Evolutionary conservation across 1,140 invertebrate genomes (phyloP), one percentile per base, ranked within the genome.

Genomic region (Trypoxylus dichotomus): DNA sequence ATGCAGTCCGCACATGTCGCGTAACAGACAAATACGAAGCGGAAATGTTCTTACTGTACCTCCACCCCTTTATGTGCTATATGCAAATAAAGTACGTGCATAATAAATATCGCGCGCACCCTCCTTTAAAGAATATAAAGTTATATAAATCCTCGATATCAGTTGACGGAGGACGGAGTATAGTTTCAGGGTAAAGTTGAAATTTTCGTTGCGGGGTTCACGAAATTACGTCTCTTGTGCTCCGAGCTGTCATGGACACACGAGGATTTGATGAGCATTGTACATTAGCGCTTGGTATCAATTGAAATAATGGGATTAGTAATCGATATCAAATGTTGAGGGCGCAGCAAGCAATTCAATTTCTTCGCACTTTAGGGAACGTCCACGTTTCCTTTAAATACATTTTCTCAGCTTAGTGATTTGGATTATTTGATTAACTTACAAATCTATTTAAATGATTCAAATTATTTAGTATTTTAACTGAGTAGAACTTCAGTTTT

Each of bases 21-120:
- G 24, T 27, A 29, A 68, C 21, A 68, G 60, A 68, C 60, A 68
- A 68, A 68, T 68, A 24, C 21, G 60, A 68, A 68, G 24, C 60
- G 60, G 60, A 68, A 68, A 29, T 29, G 60, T 68, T 13, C 60
- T 5, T 15, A 19, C 47, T 54, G 47, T 54, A 54, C 47, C 19
- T 54, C 27, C 60, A 68, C 60, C 60, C 60, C 21, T 15, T 21
- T 68, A 13, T 68, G 24, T n/a, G 24, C 27, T 68, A 24, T 68
- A 68, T 68, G 60, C 60, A 68, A 68, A 68, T 68, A 68, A 15
- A 27, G 21, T 27, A 68, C 21, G 60, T 68, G 21, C 25, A 68
- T 68, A 68, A 68, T 68, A 68, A 68, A 68, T 68, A 68, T 13
- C 60, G 24, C 7, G 58, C 21, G 21, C 60, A 25, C 21, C 27